These are phyloP conservation scores for Bubo blakistoni DNA, from an alignment of 2,113 vertebrate species.

Conservation along the genomic window DNA sequence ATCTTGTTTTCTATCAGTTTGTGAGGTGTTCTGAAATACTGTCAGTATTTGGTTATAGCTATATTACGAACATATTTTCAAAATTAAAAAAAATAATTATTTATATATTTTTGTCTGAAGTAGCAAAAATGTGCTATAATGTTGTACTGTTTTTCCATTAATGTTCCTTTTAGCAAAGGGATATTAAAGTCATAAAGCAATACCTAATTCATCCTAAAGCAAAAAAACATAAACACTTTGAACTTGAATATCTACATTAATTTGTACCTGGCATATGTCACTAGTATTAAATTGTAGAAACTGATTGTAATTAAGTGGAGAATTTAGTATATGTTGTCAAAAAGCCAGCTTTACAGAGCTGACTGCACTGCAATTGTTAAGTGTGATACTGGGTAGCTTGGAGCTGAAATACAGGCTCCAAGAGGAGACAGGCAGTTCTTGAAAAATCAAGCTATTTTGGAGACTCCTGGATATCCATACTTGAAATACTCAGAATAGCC, in stretches of 20 bases:
- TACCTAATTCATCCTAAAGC: neutral
- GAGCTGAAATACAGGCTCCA: neutral
- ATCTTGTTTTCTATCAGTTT: neutral
- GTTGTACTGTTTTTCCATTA: neutral
- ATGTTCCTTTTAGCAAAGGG: neutral
- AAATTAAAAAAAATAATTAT: fast-evolving
- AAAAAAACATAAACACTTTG: neutral
- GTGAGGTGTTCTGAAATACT: neutral
- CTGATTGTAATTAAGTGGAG: neutral
- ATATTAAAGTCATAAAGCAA: neutral
- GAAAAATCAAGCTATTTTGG: neutral
- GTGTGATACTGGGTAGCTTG: neutral
- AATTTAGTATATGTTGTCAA: neutral
- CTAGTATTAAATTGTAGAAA: neutral
- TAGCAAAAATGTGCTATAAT: neutral
- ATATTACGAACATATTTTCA: neutral
- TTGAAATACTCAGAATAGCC: neutral
- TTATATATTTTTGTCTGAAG: neutral
- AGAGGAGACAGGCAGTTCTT: neutral
- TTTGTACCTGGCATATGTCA: neutral
- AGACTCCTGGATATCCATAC: neutral
- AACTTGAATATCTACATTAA: neutral
- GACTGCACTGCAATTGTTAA: neutral
- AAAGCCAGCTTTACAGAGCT: neutral
- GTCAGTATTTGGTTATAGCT: neutral